Base-by-base conservation (phyloP, 2,888 invertebrate species). In the Macrophya alboannulata region DNA sequence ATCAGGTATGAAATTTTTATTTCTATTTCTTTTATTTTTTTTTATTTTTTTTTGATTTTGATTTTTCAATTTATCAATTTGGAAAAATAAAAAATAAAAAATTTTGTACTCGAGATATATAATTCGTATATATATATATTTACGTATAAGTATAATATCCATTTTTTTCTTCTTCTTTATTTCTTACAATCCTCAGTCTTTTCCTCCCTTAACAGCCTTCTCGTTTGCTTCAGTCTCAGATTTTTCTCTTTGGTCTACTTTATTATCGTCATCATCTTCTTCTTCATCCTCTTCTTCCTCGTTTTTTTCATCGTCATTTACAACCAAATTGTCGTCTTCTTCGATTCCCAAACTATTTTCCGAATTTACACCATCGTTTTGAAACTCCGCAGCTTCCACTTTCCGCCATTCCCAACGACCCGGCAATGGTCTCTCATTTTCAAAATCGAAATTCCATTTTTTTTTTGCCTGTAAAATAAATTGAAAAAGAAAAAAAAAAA, bases 361-460 rank as follows among this genome's bases (percentile, higher is more conserved):
- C 9, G 40, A 4, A 62, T 59, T 43, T 25, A 31, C 37, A 25
- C 45, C 15, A 17, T 51, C 17, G 37, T 51, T 77, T 45, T 40
- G 12, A n/a, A 21, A 17, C 4, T 85, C 88, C 3, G 31, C 3
- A 40, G 88, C 86, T 51, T 87, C 88, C 40, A 93, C 88, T 87
- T 90, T 92, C 81, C 88, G 93, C 96, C 95, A 96, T 85, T 94
- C 92, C 88, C 94, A 95, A 8, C 90, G 91, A 0, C 95, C 95
- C 0, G 93, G 91, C 62, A 94, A 87, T 0, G 94, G 94, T 62
- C 91, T 89, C 86, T 95, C 96, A 1, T 94, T 94, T 85, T 92
- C 92, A 84, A 95, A 95, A 90, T 96, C 95, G 77, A 95, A 96
- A 88, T 95, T 95, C 94, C 95, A 96, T 86, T 94, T 94, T 21